Evolutionary conservation across 2,888 invertebrate genomes (phyloP).

Genomic region (Tribolium freemani): DNA sequence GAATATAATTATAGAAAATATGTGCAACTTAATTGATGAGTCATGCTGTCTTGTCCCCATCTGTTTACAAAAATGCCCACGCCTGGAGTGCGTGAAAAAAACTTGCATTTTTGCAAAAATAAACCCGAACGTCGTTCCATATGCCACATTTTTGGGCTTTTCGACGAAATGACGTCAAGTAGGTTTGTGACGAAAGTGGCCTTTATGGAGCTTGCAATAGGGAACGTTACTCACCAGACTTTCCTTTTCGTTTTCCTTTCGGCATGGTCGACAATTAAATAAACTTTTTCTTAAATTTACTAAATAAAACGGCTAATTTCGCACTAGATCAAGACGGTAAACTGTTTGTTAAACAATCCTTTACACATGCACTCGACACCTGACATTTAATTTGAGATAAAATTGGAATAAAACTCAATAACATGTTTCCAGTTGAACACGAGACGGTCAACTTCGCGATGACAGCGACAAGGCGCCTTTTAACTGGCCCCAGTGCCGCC

Average conservation of each 20-base stretch:
- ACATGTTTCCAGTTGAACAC: conserved; percentile 73
- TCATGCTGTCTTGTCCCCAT: background rate
- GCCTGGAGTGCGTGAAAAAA: background rate
- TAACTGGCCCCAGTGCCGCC: conserved; percentile 4
- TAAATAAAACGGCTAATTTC: conserved; percentile 72
- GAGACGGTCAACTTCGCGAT: conserved; percentile 59
- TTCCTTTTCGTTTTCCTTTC: conserved; percentile 83
- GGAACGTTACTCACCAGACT: conserved; percentile 74
- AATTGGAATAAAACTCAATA: conserved; percentile 81
- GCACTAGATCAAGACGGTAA: conserved; percentile 85
- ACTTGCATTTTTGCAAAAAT: conserved; percentile 7
- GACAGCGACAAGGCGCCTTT: conserved; percentile 29
- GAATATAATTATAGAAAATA: conserved; percentile 1
- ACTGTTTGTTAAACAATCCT: conserved; percentile 81
- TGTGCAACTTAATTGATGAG: background rate
- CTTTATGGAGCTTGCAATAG: conserved; percentile 8
- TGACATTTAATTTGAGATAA: conserved; percentile 80
- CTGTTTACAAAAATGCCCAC: background rate
- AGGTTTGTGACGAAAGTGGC: conserved; percentile 12
- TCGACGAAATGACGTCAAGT: conserved; percentile 11
- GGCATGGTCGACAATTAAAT: conserved; percentile 73
- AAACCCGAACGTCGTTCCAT: background rate
- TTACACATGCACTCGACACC: conserved; percentile 79
- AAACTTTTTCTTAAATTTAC: conserved; percentile 68
- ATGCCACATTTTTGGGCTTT: conserved; percentile 33